Percentiles rank a stretch among this genome's conserved stretches.
Evolutionary conservation across 2,113 vertebrate genomes (phyloP).

Genomic region (Copsychus sechellarum): DNA sequence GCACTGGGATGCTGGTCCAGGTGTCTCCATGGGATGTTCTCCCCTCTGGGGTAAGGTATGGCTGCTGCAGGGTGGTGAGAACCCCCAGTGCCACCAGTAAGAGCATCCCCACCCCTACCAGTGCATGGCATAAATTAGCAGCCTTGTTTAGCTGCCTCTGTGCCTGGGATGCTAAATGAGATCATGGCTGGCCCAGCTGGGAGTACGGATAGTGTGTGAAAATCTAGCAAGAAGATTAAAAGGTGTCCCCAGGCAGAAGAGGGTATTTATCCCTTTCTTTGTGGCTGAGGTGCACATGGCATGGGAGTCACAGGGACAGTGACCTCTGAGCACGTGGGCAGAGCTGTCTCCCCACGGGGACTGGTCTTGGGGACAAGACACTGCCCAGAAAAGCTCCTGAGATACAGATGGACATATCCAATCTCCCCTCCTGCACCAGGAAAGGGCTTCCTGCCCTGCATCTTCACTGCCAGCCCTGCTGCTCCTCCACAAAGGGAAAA

Average conservation of each 20-base stretch:
- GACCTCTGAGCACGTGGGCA: slow-evolving; percentile 31
- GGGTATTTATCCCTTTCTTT: slow-evolving; percentile 49
- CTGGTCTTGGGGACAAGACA: background rate
- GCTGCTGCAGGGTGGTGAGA: background rate
- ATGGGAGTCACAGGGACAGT: background rate
- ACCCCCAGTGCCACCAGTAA: background rate
- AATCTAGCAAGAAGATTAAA: slow-evolving; percentile 69
- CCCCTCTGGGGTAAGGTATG: background rate
- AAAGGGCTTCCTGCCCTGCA: background rate
- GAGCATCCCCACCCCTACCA: background rate
- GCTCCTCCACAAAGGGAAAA: background rate
- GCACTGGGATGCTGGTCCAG: background rate
- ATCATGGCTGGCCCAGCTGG: background rate
- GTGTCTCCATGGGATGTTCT: background rate
- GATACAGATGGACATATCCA: fast-evolving
- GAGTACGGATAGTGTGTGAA: background rate
- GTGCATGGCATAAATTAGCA: background rate
- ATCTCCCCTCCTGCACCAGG: fast-evolving
- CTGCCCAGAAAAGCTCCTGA: background rate
- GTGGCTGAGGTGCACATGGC: background rate
- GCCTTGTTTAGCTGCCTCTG: background rate
- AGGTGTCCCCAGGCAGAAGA: slow-evolving; percentile 51
- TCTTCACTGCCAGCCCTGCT: background rate
- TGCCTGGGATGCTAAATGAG: slow-evolving; percentile 12
- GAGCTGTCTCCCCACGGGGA: fast-evolving